Evolutionary conservation across 2,888 invertebrate species (phyloP), one percentile per base, ranked within the genome.

Genomic region (Drosophila neotestacea): DNA sequence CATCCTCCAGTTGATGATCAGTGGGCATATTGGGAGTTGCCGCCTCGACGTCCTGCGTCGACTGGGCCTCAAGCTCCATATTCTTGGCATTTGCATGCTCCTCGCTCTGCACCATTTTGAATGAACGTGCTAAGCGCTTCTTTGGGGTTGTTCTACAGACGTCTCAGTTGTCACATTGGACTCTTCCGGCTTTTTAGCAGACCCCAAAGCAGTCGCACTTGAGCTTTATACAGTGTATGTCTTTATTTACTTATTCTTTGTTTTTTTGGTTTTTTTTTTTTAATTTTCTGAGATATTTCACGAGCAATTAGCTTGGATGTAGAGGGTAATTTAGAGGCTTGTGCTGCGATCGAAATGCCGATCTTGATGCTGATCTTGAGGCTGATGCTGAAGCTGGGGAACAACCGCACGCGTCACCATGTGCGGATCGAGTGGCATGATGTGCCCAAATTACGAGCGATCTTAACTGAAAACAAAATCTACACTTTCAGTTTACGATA

Each of bases 401-500:
- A 72, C 70, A 80, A 89, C 90, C 84, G 73, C 70, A 73, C 79
- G 74, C 73, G 58, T 75, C 74, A 80, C 71, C 59, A 73, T 66
- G 59, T 75, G 77, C 75, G 65, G 62, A 63, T 68, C 81, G 75
- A 90, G 78, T 89, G 90, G 67, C 89, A 82, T 81, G 70, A 52
- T 77, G 70, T 73, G 74, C 59, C 61, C 56, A 52, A 71, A 44
- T 44, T 52, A 70, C 77, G 10, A 27, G 62, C 52, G 71, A 82
- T 90, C 86, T 89, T 88, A 89, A 89, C 86, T 76, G 77, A 52
- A 65, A 69, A 30, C 22, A 6, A 6, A 54, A 38, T 34, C 13
- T 36, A 32, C 4, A 54, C 27, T n/a, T 36, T 16, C 39, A 22
- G 28, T 10, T 30, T 34, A 32, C 58, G 22, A 28, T 60, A 42